phyloP scores from a whole-genome alignment of 2,888 invertebrate genomes.

The Allolobophora icterica region DNA sequence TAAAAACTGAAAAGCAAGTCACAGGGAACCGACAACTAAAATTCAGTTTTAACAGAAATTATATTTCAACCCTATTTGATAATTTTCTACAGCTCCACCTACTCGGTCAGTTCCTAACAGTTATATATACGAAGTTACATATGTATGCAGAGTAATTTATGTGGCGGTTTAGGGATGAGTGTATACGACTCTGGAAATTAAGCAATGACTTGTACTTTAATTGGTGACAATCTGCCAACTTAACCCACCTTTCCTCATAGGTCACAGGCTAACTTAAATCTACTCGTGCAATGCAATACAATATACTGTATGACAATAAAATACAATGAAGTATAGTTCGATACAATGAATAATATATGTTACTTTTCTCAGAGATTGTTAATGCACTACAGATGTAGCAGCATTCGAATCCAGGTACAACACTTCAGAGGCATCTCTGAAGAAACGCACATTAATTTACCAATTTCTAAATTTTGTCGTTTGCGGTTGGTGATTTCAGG shows the following conservation, averaged over 20 bases:
- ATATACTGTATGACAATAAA: not conserved
- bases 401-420: not conserved
- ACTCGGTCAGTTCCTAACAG: too few relatives aligned
- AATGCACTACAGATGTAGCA: not conserved
- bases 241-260: not conserved
- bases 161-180: not conserved
- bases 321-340: too few relatives aligned
- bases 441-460: not conserved
- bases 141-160: not conserved
- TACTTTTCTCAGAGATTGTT: not conserved
- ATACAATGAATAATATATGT: too few relatives aligned
- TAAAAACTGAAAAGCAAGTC: too few relatives aligned
- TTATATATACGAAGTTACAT: too few relatives aligned
- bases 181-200: not conserved
- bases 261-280: not conserved
- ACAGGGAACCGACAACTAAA: too few relatives aligned
- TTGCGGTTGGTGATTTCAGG: constrained; percentile 18
- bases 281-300: not conserved
- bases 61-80: too few relatives aligned
- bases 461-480: not conserved
- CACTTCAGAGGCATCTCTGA: not conserved
- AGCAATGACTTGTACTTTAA: not conserved
- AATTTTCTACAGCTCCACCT: too few relatives aligned
- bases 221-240: not conserved
- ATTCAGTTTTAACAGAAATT: too few relatives aligned